A percentile compares a stretch with the other conserved stretches of the same genome.
Evolutionary conservation across 2,797 vertebrate species (phyloP).

Genomic region (Prunella strophiata): DNA sequence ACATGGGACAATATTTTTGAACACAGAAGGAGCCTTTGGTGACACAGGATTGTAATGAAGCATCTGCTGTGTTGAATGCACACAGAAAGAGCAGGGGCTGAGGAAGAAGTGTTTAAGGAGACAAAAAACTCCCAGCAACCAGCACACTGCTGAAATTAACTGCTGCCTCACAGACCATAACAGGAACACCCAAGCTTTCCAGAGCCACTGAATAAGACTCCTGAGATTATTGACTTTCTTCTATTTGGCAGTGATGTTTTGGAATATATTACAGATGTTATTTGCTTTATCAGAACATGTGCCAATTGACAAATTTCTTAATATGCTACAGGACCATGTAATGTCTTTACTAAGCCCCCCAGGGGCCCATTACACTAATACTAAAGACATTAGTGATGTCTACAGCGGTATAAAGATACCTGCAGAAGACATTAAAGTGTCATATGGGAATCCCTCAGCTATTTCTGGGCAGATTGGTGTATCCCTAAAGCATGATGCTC

Average conservation of each 20-base stretch:
- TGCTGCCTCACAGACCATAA: neutral
- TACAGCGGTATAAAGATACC: neutral
- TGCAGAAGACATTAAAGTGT: neutral
- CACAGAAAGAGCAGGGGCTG: neutral
- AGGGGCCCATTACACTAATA: neutral
- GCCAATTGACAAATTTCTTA: neutral
- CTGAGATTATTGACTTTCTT: neutral
- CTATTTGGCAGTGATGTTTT: neutral
- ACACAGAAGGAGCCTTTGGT: neutral
- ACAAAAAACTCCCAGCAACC: neutral
- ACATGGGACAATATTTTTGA: neutral
- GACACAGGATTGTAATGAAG: neutral
- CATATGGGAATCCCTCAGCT: neutral
- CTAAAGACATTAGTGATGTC: neutral
- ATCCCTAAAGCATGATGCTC: neutral
- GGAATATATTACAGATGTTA: neutral
- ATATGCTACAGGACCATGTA: neutral
- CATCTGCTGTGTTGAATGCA: neutral
- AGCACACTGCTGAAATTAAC: neutral
- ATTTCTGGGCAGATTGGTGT: neutral
- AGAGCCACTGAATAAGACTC: neutral
- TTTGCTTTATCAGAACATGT: neutral
- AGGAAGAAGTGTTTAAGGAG: neutral
- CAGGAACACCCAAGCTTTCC: neutral
- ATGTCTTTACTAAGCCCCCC: neutral